Conservation (phyloP, 2,797 vertebrate species). For the Siniperca scherzeri region DNA sequence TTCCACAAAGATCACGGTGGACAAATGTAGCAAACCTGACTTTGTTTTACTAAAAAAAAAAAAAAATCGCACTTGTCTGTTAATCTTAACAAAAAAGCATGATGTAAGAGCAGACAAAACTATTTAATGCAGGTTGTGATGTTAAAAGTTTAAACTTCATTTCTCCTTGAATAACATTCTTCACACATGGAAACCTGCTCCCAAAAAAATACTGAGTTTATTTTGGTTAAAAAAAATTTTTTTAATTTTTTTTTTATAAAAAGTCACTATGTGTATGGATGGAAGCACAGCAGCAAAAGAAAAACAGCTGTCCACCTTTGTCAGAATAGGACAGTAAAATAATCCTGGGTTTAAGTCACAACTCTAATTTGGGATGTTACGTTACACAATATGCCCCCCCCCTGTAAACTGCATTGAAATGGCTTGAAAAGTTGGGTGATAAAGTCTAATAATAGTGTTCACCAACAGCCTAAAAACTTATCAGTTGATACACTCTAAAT, state of each 20-base stretch:
- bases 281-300: constrained; percentile 59
- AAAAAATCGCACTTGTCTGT: neutral
- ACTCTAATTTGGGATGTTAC: constrained; percentile 8
- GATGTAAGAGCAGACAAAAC: neutral
- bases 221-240: neutral
- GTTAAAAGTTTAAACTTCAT: neutral
- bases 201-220: neutral
- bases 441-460: neutral
- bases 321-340: constrained; percentile 17
- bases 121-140: neutral
- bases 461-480: neutral
- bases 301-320: constrained; percentile 20
- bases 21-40: neutral
- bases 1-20: neutral
- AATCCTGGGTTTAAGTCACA: constrained; percentile 10
- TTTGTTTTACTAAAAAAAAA: neutral
- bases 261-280: constrained; percentile 3
- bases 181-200: neutral
- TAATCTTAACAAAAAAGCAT: neutral
- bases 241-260: constrained; percentile 3
- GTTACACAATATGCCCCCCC: constrained; percentile 1
- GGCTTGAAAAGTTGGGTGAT: constrained; percentile 29
- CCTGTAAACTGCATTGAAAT: constrained; percentile 66
- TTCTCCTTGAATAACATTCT: neutral
- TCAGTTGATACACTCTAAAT: neutral